Conservation (phyloP, 2,113 vertebrate species). For the Pangasianodon hypophthalmus region DNA sequence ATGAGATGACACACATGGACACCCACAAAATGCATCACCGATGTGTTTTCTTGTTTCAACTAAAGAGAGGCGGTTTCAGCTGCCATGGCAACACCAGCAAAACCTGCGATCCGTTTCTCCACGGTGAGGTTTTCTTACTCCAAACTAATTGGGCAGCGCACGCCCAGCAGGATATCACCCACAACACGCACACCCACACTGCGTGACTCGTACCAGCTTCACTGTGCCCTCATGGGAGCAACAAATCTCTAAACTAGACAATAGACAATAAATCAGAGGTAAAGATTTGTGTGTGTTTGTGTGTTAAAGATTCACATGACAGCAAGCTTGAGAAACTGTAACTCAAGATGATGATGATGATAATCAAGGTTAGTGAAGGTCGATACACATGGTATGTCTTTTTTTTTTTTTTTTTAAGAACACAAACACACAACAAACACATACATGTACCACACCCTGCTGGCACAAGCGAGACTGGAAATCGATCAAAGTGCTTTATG, state of each 20-base stretch:
- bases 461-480: background rate
- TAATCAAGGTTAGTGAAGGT: slow-evolving; percentile 2
- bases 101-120: slow-evolving; percentile 58
- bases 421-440: slow-evolving; percentile 20
- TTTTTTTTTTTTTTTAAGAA: background rate
- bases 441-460: slow-evolving; percentile 6
- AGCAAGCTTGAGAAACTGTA: background rate
- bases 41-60: slow-evolving; percentile 56
- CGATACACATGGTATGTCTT: background rate
- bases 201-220: background rate
- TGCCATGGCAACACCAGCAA: slow-evolving; percentile 66
- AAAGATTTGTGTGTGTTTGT: background rate
- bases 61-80: slow-evolving; percentile 53
- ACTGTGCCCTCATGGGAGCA: background rate
- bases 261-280: background rate
- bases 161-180: slow-evolving; percentile 52
- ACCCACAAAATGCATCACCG: background rate
- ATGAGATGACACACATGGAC: background rate
- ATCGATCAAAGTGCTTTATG: slow-evolving; percentile 33
- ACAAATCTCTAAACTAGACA: background rate
- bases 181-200: slow-evolving; percentile 20
- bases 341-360: background rate
- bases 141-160: slow-evolving; percentile 71
- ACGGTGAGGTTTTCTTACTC: slow-evolving; percentile 61
- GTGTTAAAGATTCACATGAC: background rate